A percentile compares a stretch with the other conserved stretches of the same genome.
These are phyloP conservation scores for Cepaea hortensis DNA, from an alignment of 2,888 invertebrate species.

Conservation along the genomic window DNA sequence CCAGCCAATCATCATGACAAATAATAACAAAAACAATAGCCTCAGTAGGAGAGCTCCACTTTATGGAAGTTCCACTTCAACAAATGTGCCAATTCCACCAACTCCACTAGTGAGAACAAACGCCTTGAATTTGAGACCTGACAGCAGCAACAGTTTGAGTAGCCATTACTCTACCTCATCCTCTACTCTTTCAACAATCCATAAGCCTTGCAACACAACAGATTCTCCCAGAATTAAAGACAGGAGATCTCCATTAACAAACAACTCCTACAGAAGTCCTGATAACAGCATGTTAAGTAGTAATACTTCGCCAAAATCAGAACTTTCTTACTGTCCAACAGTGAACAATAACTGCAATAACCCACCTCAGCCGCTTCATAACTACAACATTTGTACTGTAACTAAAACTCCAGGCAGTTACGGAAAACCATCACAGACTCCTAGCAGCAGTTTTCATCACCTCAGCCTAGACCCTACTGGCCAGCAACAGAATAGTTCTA, in stretches of 20 bases:
- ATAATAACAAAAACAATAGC: conserved; percentile 42
- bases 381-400: no score
- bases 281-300: conserved; percentile 24
- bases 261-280: not conserved
- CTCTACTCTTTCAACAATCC: conserved; percentile 66
- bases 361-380: not conserved
- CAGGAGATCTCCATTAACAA: not conserved
- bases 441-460: not conserved
- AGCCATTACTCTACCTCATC: conserved; percentile 68
- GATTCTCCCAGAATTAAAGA: conserved; percentile 21
- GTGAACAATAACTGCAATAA: conserved; percentile 9
- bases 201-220: conserved; percentile 56
- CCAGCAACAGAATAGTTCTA: no score
- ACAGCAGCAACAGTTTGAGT: conserved; percentile 67
- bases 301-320: conserved; percentile 50
- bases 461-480: not conserved
- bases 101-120: conserved; percentile 52
- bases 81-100: conserved; percentile 39
- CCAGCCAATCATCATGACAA: not conserved
- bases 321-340: not conserved
- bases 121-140: conserved; percentile 61
- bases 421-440: no score
- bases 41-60: not conserved
- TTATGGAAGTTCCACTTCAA: conserved; percentile 9
- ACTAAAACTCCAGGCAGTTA: no score